Percentiles rank a stretch among this genome's conserved stretches.
Conservation (phyloP, 2,888 invertebrate genomes). For the Tachina lurida region DNA sequence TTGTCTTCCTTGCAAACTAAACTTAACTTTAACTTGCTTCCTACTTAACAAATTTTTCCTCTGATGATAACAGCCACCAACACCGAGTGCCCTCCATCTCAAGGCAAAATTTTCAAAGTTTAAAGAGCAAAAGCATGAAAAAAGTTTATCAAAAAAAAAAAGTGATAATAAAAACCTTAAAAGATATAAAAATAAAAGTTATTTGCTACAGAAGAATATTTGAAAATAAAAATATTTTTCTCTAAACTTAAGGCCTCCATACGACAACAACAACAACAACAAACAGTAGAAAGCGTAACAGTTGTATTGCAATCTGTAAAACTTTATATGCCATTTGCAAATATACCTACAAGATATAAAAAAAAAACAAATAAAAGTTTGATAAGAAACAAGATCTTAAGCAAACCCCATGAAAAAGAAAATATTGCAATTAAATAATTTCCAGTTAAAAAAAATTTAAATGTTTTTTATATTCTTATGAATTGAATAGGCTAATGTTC, state of each 20-base stretch:
- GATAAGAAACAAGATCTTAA: not conserved
- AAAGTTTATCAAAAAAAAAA: conserved; percentile 1
- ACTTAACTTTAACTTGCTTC: conserved; percentile 56
- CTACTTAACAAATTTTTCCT: conserved; percentile 64
- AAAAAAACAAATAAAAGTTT: not conserved
- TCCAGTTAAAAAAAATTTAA: too few species aligned
- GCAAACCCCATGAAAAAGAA: not conserved
- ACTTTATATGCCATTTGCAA: conserved; percentile 62
- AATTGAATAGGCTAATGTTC: too few species aligned
- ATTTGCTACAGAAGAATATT: conserved; percentile 13
- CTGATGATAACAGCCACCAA: conserved; percentile 16
- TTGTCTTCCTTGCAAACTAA: conserved; percentile 56
- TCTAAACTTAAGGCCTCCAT: conserved; percentile 43
- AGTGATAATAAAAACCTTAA: conserved; percentile 33
- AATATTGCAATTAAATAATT: too few species aligned
- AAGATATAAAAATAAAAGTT: conserved; percentile 22
- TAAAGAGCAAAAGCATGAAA: conserved; percentile 15
- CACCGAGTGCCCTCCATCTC: not conserved
- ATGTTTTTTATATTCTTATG: too few species aligned
- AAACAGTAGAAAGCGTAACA: not conserved
- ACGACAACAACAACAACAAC: not conserved
- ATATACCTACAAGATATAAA: conserved; percentile 45
- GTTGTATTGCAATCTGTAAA: conserved; percentile 34
- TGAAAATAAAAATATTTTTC: conserved; percentile 4
- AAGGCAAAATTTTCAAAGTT: conserved; percentile 6